Conservation (phyloP, 2,113 vertebrate genomes). For the Nothocercus julius region DNA sequence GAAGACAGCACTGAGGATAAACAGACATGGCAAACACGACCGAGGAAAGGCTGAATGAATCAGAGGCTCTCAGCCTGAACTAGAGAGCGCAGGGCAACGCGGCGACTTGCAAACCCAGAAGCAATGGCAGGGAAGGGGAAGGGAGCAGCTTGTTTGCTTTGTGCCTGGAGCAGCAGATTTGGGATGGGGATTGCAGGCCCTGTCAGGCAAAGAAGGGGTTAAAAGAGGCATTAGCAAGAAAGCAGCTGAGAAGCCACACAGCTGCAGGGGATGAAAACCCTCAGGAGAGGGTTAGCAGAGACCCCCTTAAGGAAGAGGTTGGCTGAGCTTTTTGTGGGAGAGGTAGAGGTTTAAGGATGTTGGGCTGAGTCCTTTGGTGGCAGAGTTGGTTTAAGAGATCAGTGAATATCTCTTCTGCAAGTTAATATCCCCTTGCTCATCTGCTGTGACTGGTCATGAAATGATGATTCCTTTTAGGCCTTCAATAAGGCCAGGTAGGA, state of each 20-base stretch:
- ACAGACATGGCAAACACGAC: background rate
- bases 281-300: background rate
- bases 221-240: constrained; percentile 29
- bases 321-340: background rate
- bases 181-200: background rate
- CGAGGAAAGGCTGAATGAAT: background rate
- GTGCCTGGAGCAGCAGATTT: background rate
- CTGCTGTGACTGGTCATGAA: background rate
- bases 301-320: background rate
- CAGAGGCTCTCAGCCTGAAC: background rate
- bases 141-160: background rate
- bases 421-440: background rate
- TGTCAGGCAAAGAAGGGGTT: constrained; percentile 28
- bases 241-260: constrained; percentile 64
- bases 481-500: background rate
- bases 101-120: background rate
- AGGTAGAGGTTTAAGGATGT: background rate
- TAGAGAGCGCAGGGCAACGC: rapidly evolving
- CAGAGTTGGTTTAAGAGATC: background rate
- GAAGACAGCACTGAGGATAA: background rate
- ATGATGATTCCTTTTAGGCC: background rate
- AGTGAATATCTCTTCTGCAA: background rate
- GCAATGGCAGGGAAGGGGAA: background rate
- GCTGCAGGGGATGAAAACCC: constrained; percentile 60
- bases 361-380: background rate